Evolutionary conservation across 2,888 invertebrate species (phyloP).

Genomic region (Emmelina monodactyla): DNA sequence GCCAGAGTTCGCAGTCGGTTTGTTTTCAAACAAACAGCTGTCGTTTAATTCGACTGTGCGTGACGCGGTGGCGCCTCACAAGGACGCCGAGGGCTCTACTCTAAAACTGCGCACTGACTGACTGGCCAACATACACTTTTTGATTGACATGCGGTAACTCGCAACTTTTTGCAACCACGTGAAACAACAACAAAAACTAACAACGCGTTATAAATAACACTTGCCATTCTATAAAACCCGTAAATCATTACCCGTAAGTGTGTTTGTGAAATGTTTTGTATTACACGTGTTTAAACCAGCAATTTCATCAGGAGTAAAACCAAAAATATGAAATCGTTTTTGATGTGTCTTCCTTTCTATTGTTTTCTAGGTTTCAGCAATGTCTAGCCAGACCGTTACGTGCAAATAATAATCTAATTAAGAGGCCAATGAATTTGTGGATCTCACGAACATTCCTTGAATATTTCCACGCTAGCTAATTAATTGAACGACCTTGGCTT

Average conservation of each 20-base stretch:
- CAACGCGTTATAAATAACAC: no score
- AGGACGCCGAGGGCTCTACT: constrained; percentile 35
- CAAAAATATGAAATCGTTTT: no score
- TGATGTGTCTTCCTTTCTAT: no score
- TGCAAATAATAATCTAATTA: constrained; percentile 36
- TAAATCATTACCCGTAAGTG: no score
- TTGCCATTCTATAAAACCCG: no score
- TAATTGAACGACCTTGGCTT: constrained; percentile 30
- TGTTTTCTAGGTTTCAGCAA: not conserved
- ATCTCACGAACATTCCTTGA: constrained; percentile 42
- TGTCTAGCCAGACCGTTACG: constrained; percentile 22
- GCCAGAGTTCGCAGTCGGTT: constrained; percentile 19
- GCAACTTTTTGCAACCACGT: constrained; percentile 21
- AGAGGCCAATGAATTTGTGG: constrained; percentile 30
- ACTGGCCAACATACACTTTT: no score
- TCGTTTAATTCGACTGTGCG: constrained; percentile 29
- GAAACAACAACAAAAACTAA: constrained; percentile 8
- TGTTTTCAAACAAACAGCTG: constrained; percentile 53
- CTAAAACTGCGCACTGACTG: constrained; percentile 25
- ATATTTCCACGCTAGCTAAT: constrained; percentile 34
- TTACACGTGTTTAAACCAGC: no score
- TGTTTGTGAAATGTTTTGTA: no score
- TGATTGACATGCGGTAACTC: constrained; percentile 12
- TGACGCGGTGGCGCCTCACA: constrained; percentile 38
- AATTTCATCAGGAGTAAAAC: no score